Evolutionary conservation across 2,113 vertebrate genomes (phyloP).

Genomic region (Fregata magnificens): DNA sequence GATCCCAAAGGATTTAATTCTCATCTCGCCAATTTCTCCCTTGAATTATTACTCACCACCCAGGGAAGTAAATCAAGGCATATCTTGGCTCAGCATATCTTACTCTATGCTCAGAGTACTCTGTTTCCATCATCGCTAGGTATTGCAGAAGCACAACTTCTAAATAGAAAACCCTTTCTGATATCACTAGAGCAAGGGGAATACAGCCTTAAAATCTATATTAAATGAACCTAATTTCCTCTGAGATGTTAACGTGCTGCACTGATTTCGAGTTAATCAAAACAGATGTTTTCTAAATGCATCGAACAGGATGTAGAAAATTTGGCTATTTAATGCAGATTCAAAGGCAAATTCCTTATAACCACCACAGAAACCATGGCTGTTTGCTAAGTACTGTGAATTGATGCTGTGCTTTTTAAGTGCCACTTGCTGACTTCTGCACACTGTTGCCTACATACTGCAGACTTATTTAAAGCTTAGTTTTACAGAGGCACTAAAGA

Average conservation of each 20-base stretch:
- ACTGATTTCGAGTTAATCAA: slow-evolving; percentile 62
- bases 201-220: slow-evolving; percentile 6
- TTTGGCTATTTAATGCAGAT: slow-evolving; percentile 61
- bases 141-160: background rate
- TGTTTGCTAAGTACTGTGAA: background rate
- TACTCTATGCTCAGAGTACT: background rate
- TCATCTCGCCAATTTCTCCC: background rate
- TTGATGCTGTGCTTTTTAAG: background rate
- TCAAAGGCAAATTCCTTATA: slow-evolving; percentile 62
- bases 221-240: slow-evolving; percentile 62
- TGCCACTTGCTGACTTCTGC: slow-evolving; percentile 39
- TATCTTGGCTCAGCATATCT: background rate
- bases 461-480: background rate
- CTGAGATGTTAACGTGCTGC: slow-evolving; percentile 29
- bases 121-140: accelerated
- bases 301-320: slow-evolving; percentile 67
- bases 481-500: background rate
- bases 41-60: background rate
- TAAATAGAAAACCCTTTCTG: background rate
- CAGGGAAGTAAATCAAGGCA: background rate
- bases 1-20: background rate
- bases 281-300: slow-evolving; percentile 57
- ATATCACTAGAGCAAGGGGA: background rate
- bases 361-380: slow-evolving; percentile 41
- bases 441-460: background rate